Base-by-base conservation (phyloP, 2,113 vertebrate genomes). In the Melanerpes formicivorus region DNA sequence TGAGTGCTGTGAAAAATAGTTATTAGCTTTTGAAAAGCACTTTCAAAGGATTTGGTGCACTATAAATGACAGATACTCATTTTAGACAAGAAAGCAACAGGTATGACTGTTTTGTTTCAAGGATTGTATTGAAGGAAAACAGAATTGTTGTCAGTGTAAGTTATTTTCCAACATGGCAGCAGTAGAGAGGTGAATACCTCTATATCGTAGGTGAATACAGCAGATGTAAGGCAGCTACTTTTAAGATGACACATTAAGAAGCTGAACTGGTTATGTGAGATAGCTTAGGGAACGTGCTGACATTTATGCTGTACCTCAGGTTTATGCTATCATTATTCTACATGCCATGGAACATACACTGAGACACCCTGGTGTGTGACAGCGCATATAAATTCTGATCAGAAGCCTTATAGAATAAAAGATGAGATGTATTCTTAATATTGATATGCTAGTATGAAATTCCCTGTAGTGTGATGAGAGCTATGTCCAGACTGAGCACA, bases 101-200 rank as follows among this genome's bases (percentile, higher is more conserved):
- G 85, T 89, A 85, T 59, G 71, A 79, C 71, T 14, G 0, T 79
- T 92, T 90, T 93, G 66, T 93, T 95, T 96, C 88, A 94, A 93
- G 84, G 84, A 64, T 95, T 93, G 93, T 92, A 62, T 80, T 92
- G 50, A 90, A 88, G 62, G 69, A 83, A 93, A 94, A 83, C 32
- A 90, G 50, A 81, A 92, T 14, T 83, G 75, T 90, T 95, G 93
- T 85, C 94, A 87, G n/a, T 27, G 55, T 79, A 88, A 94, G 62
- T 80, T 95, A 87, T 95, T 91, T 93, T 67, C 60, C 80, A 78
- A 78, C 84, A 67, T 11, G 89, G 58, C 56, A 60, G 37, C 81
- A 91, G 64, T 22, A 44, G 18, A 67, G 56, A 79, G 56, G 69
- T 60, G 46, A 65, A 56, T 87, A 78, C 21, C 73, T 80, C 71